These are phyloP conservation scores for Austrofundulus limnaeus DNA, from an alignment of 2,113 vertebrate genomes.

Conservation along the genomic window DNA sequence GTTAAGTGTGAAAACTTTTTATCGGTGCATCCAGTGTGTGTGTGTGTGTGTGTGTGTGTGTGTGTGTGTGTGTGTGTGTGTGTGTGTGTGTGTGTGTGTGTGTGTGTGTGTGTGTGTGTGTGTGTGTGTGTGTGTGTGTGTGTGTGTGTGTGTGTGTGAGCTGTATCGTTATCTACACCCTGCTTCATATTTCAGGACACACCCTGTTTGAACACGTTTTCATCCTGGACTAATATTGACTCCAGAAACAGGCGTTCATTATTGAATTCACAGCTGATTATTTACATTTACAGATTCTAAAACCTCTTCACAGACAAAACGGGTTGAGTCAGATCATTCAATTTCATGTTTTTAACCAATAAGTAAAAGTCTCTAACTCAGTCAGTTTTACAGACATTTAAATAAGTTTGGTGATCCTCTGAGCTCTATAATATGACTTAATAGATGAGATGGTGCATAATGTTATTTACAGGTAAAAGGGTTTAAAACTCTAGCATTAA, in stretches of 20 bases:
- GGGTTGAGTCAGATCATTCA: too few species aligned
- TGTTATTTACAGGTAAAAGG: too few species aligned
- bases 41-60: slow-evolving; percentile 19
- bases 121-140: slow-evolving; percentile 18
- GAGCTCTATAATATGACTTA: too few species aligned
- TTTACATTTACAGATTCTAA: background rate
- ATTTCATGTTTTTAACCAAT: too few species aligned
- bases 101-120: slow-evolving; percentile 19
- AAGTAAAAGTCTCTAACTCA: too few species aligned
- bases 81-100: slow-evolving; percentile 15
- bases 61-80: slow-evolving; percentile 18
- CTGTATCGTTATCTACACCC: slow-evolving; percentile 45
- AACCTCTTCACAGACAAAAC: background rate
- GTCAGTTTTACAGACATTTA: too few species aligned
- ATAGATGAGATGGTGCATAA: too few species aligned
- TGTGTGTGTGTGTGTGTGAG: slow-evolving; percentile 23
- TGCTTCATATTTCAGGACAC: slow-evolving; percentile 4
- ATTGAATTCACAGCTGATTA: background rate
- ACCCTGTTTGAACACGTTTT: slow-evolving; percentile 38
- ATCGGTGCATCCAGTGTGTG: slow-evolving; percentile 47
- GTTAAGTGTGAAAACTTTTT: slow-evolving; percentile 1
- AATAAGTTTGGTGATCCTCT: too few species aligned
- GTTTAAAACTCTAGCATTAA: too few species aligned
- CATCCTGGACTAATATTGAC: slow-evolving; percentile 40
- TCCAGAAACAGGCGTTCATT: background rate